Evolutionary conservation across 2,888 invertebrate species (phyloP).

Genomic region (Sarcophaga carnaria): DNA sequence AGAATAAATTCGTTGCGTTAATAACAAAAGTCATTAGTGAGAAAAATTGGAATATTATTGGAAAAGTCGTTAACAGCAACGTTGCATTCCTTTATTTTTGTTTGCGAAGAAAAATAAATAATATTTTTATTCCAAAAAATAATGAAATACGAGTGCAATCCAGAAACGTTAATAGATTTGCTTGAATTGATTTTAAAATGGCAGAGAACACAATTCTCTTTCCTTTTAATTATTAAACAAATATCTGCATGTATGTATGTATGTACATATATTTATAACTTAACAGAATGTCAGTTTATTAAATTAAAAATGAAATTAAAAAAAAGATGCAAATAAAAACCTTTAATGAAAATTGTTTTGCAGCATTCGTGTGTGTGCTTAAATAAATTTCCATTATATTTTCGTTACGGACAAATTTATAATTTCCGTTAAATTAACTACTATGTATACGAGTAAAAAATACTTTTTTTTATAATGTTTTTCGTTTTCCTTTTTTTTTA

Average conservation of each 20-base stretch:
- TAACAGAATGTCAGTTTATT: constrained; percentile 53
- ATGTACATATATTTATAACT: neutral
- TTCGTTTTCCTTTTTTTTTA: neutral
- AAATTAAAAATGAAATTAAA: constrained; percentile 44
- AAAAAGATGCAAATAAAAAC: neutral
- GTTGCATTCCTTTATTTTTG: constrained; percentile 44
- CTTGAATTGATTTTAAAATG: constrained; percentile 51
- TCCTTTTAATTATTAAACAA: constrained; percentile 47
- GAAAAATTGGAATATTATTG: constrained; percentile 48
- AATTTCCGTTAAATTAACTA: constrained; percentile 77
- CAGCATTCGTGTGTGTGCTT: constrained; percentile 70
- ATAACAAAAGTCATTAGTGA: constrained; percentile 41
- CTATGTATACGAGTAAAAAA: neutral
- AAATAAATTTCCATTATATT: too few species aligned
- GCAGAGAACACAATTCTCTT: neutral
- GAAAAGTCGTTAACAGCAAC: constrained; percentile 50
- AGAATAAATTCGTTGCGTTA: neutral
- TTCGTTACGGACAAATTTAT: constrained; percentile 78
- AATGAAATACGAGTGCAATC: constrained; percentile 16
- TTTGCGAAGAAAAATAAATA: constrained; percentile 44
- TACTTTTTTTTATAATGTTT: neutral
- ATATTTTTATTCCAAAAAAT: constrained; percentile 41
- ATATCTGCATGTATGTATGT: neutral
- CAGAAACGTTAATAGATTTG: constrained; percentile 35
- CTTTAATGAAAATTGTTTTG: neutral